These are phyloP conservation scores for Volucella bombylans DNA, from an alignment of 2,888 invertebrate species.

Conservation along the genomic window DNA sequence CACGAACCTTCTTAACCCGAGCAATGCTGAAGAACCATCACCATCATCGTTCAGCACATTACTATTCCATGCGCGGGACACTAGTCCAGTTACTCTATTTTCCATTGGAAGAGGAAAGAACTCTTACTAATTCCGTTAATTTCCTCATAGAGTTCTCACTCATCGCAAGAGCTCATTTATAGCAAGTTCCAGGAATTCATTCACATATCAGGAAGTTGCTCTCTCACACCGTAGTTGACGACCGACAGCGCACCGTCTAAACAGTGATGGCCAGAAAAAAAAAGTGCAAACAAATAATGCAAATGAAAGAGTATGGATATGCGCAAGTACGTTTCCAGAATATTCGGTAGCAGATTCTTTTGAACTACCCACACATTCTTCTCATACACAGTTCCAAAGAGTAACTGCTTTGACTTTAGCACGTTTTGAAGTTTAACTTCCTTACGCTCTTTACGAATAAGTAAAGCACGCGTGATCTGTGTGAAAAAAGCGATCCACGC, in stretches of 20 bases:
- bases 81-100: conserved; percentile 65
- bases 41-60: conserved; percentile 14
- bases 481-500: conserved; percentile 29
- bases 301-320: conserved; percentile 48
- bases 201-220: conserved; percentile 69
- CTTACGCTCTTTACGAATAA: conserved; percentile 16
- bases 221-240: background rate
- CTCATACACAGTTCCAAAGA: conserved; percentile 3
- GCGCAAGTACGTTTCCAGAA: conserved; percentile 56
- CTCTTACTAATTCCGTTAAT: conserved; percentile 72
- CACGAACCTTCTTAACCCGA: conserved; percentile 46
- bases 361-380: conserved; percentile 56
- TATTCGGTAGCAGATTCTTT: conserved; percentile 63
- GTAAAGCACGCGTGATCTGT: conserved; percentile 51
- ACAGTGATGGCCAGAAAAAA: conserved; percentile 10
- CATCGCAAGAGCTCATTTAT: conserved; percentile 45
- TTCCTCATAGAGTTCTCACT: conserved; percentile 61
- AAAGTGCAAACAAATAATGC: conserved; percentile 55
- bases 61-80: conserved; percentile 57
- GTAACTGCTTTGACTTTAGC: background rate
- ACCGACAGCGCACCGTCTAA: background rate
- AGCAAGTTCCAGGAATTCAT: conserved; percentile 63
- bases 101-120: conserved; percentile 41
- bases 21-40: background rate
- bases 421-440: conserved; percentile 48